Evolutionary conservation across 2,888 invertebrate genomes (phyloP), one percentile per base, ranked within the genome.

Genomic region (Chorisops tibialis): DNA sequence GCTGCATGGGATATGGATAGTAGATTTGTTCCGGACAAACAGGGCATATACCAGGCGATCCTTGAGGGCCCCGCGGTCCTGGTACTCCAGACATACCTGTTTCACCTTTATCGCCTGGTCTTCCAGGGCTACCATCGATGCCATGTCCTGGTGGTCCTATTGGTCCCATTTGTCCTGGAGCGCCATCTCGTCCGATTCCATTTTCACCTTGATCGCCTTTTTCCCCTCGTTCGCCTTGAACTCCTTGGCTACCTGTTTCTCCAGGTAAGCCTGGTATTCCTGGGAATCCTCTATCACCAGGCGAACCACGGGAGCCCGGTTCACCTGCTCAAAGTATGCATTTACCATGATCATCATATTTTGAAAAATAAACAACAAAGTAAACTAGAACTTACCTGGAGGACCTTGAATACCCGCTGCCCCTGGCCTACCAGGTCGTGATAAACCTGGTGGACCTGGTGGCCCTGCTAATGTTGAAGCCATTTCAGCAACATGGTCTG

Each of bases 401-500:
- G 82, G 78, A 2, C 73, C 73, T 63, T 61, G 68, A 3, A 65
- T 50, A n/a, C 72, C 92, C 90, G 87, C 83, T 67, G 82, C 79
- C 16, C 92, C 92, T 18, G 85, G 83, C 52, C 84, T 82, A 41
- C 91, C 91, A 67, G 86, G 81, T 71, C 83, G 84, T 24, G 85
- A 83, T 49, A 79, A 78, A 47, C 87, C 86, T 14, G 87, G 85
- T 21, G 84, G 84, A 18, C 87, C 87, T 38, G 88, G 85, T 5
- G 86, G 85, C 54, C 87, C 86, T 59, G 79, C 77, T 70, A 84
- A 81, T 68, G 72, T 73, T 21, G 85, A 80, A 48, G 86, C 81
- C 70, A 92, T 78, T 72, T 90, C 90, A 69, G 82, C 83, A 69
- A 93, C 78, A 71, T 89, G 87, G 70, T 89, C 93, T 92, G 77